These are phyloP conservation scores for Melanchra persicariae DNA, from an alignment of 2,888 invertebrate genomes.

Conservation along the genomic window DNA sequence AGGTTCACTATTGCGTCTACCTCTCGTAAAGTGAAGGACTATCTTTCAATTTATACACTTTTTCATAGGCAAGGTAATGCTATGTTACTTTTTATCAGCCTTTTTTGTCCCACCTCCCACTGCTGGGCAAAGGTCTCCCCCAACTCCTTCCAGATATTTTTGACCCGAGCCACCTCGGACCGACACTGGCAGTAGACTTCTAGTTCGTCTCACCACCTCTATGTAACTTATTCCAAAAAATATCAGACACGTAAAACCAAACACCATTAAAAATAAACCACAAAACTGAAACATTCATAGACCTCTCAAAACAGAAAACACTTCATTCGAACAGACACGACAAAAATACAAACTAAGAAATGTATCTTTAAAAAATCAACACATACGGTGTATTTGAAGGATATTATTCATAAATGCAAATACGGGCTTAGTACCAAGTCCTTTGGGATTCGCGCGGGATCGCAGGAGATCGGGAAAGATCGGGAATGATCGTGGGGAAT, in stretches of 20 bases:
- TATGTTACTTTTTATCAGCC: no score
- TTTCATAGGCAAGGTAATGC: neutral
- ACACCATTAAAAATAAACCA: conserved; percentile 21
- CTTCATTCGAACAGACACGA: conserved; percentile 17
- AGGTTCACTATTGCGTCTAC: neutral
- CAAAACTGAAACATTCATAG: conserved; percentile 28
- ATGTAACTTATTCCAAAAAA: neutral
- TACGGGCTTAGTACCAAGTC: conserved; percentile 63
- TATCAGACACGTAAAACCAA: neutral
- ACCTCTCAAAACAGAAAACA: conserved; percentile 27
- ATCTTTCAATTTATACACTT: no score
- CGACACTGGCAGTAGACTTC: no score
- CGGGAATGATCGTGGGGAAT: conserved; percentile 31
- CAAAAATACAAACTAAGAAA: conserved; percentile 57
- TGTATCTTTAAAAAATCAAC: conserved; percentile 66
- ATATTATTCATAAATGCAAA: conserved; percentile 76
- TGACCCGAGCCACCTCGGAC: no score
- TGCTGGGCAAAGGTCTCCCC: no score
- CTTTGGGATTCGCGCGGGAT: conserved; percentile 54
- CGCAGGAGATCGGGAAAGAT: conserved; percentile 19
- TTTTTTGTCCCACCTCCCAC: no score
- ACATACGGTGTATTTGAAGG: conserved; percentile 56
- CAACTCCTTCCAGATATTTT: no score
- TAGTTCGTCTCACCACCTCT: no score
- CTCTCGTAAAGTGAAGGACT: no score